Base-by-base conservation (phyloP, 2,797 vertebrate species). In the Anabas testudineus region DNA sequence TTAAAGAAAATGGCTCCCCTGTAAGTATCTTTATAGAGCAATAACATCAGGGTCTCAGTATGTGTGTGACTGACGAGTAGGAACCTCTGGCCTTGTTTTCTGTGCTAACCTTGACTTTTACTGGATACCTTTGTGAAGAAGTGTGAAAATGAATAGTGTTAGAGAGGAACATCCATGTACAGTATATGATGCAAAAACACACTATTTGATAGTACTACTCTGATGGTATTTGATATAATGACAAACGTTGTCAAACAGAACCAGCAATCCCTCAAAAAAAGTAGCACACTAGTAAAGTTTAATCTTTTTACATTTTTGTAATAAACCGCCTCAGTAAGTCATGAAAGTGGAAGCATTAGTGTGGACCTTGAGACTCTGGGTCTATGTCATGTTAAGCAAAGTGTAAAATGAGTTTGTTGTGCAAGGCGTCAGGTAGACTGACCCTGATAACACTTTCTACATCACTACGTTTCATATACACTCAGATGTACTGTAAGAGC, bases 1-100 rank as follows among this genome's bases (percentile, higher is more conserved):
- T 81, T 3, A 93, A 91, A 77, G 92, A 94, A 87, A 94, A 93
- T 57, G 92, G 93, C 71, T 95, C 94, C 19, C 92, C 94, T 71
- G 94, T 95, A 86, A 91, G 94, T 90, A 53, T 74, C 7, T 72
- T 34, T 36, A 43, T n/a, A 62, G 32, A 66, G 14, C 21, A 65
- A 37, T 58, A 52, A 19, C 51, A 69, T 58, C 49, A 56, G 51
- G 65, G 56, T 77, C 62, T 64, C 57, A 32, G 41, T 59, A 60
- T 55, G 56, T 36, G 24, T 42, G 24, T 45, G 64, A 42, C 19
- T 32, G 2, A 51, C 66, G 41, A 43, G 26, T 48, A 26, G 57
- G 37, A 66, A 61, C 39, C 32, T n/a, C 14, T n/a, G 36, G 43
- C 7, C 1, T 19, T 59, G 6, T 57, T 39, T 45, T 45, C 37